Conservation (phyloP, 2,113 vertebrate genomes). For the Myotis yumanensis region DNA sequence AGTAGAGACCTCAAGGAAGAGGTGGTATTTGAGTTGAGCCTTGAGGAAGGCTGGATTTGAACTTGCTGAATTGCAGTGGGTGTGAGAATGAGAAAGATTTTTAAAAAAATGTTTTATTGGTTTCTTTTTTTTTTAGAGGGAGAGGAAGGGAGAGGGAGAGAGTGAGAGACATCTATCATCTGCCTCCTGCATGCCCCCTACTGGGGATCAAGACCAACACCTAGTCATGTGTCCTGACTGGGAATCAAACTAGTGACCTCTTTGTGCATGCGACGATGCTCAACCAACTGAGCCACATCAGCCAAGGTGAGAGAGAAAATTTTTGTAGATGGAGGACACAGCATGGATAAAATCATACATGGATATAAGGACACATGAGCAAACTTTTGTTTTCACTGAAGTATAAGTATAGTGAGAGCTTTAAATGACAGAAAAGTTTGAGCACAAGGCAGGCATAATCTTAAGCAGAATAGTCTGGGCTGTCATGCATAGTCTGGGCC, state of each 20-base stretch:
- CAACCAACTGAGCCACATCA: no score
- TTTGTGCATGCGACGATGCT: not conserved
- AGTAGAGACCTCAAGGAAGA: not conserved
- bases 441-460: not conserved
- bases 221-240: no score
- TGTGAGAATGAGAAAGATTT: not conserved
- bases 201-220: no score
- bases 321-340: not conserved
- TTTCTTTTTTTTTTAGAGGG: no score
- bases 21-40: not conserved
- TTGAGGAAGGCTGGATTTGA: not conserved
- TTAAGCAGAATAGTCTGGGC: not conserved
- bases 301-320: not conserved
- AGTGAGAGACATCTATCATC: no score
- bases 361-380: not conserved
- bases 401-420: not conserved
- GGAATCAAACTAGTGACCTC: no score
- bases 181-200: no score
- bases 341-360: not conserved
- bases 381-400: not conserved
- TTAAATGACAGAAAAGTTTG: not conserved
- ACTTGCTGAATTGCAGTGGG: not conserved
- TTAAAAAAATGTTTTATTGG: no score
- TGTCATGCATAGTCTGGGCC: accelerated
- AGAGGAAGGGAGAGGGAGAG: no score